Evolutionary conservation across 2,113 vertebrate genomes (phyloP).

Genomic region (Percina caprodes): DNA sequence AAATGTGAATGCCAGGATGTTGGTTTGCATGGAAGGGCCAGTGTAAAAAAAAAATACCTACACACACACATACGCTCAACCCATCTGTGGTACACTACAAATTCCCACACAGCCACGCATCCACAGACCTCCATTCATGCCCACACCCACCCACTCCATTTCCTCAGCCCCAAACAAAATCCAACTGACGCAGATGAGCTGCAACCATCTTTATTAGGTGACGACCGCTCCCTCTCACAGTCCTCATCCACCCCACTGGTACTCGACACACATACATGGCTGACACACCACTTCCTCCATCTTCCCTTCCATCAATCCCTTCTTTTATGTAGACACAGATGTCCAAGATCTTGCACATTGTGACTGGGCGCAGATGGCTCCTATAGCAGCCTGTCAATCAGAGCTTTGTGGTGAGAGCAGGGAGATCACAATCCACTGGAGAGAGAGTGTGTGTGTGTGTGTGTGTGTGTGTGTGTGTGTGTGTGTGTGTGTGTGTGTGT

Average conservation of each 20-base stretch:
- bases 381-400: slow-evolving; percentile 79
- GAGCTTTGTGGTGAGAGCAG: slow-evolving; percentile 52
- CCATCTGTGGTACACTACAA: slow-evolving; percentile 69
- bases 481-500: background rate
- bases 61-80: slow-evolving; percentile 60
- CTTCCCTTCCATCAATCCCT: slow-evolving; percentile 52
- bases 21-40: slow-evolving; percentile 27
- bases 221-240: slow-evolving; percentile 55
- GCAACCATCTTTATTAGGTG: slow-evolving; percentile 77
- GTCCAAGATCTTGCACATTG: slow-evolving; percentile 74
- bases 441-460: slow-evolving; percentile 20
- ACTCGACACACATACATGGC: slow-evolving; percentile 30
- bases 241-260: slow-evolving; percentile 31
- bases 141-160: slow-evolving; percentile 53
- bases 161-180: slow-evolving; percentile 34
- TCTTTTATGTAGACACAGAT: slow-evolving; percentile 77
- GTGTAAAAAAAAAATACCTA: slow-evolving; percentile 39
- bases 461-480: slow-evolving; percentile 2
- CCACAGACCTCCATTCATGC: slow-evolving; percentile 68
- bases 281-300: slow-evolving; percentile 61
- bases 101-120: slow-evolving; percentile 56
- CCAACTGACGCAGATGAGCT: slow-evolving; percentile 70
- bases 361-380: slow-evolving; percentile 77
- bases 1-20: slow-evolving; percentile 24
- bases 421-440: slow-evolving; percentile 52